A percentile compares a stretch with the other conserved stretches of the same genome.
Conservation (phyloP, 2,888 invertebrate species). For the Argyresthia goedartella region DNA sequence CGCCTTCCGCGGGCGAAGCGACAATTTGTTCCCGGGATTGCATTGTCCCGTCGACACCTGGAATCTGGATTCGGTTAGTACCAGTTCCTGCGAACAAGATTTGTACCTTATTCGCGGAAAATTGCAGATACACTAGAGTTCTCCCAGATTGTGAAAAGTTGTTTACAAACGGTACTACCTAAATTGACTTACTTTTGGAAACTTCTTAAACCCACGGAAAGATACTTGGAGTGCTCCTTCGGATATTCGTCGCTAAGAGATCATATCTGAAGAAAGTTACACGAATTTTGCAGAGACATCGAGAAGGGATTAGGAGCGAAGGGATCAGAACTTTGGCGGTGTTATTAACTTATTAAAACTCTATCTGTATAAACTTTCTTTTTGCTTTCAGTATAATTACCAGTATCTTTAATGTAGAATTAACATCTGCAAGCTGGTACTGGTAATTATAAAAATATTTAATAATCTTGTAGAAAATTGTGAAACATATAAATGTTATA, state of each 20-base stretch:
- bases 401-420: too few relatives aligned
- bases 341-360: constrained; percentile 19
- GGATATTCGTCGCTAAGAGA: constrained; percentile 18
- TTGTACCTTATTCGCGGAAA: constrained; percentile 23
- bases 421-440: background rate
- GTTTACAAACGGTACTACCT: background rate
- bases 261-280: constrained; percentile 29
- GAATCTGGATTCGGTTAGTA: constrained; percentile 54
- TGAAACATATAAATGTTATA: background rate
- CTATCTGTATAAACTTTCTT: too few relatives aligned
- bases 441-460: too few relatives aligned
- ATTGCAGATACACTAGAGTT: constrained; percentile 8
- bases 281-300: constrained; percentile 30
- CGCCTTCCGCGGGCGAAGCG: constrained; percentile 18
- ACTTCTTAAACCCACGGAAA: background rate
- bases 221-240: background rate
- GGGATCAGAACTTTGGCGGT: constrained; percentile 32
- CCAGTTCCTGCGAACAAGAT: constrained; percentile 25
- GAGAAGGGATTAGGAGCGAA: constrained; percentile 29
- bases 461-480: background rate
- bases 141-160: background rate
- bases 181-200: background rate
- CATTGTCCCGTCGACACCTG: constrained; percentile 58
- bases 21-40: constrained; percentile 56
- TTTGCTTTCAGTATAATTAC: too few relatives aligned